phyloP scores from a whole-genome alignment of 2,113 vertebrate genomes.

The Chelonoidis abingdonii region DNA sequence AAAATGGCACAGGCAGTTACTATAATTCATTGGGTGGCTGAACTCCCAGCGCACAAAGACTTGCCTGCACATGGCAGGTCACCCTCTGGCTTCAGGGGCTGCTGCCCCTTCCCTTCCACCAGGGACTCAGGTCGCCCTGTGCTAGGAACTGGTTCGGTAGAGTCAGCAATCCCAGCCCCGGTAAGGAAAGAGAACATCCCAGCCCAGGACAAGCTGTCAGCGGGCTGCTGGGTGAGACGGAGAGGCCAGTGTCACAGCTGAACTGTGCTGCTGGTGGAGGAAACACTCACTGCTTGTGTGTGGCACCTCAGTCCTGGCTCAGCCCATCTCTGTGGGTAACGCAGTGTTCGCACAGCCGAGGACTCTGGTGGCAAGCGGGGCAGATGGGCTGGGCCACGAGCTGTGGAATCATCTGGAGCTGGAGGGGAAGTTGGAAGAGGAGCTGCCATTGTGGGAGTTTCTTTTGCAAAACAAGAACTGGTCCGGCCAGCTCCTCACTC shows the following conservation, averaged over 20 bases:
- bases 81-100: background rate
- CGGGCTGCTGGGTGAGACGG: background rate
- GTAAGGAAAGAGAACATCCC: background rate
- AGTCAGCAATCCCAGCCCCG: background rate
- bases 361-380: background rate
- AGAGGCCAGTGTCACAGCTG: background rate
- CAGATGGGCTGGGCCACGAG: background rate
- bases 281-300: background rate
- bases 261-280: background rate
- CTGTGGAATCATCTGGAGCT: background rate
- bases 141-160: background rate
- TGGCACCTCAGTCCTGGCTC: background rate
- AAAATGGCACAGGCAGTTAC: background rate
- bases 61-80: background rate
- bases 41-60: background rate
- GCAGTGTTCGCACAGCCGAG: background rate
- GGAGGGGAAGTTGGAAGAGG: background rate
- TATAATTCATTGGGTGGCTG: background rate
- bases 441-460: background rate
- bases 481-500: background rate
- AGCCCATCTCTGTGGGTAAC: background rate
- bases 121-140: accelerated
- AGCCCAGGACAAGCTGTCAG: too few species aligned
- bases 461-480: background rate
- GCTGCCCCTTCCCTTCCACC: background rate